Evolutionary conservation across 1,140 invertebrate genomes (phyloP).

Genomic region (Drosophila ironensis): DNA sequence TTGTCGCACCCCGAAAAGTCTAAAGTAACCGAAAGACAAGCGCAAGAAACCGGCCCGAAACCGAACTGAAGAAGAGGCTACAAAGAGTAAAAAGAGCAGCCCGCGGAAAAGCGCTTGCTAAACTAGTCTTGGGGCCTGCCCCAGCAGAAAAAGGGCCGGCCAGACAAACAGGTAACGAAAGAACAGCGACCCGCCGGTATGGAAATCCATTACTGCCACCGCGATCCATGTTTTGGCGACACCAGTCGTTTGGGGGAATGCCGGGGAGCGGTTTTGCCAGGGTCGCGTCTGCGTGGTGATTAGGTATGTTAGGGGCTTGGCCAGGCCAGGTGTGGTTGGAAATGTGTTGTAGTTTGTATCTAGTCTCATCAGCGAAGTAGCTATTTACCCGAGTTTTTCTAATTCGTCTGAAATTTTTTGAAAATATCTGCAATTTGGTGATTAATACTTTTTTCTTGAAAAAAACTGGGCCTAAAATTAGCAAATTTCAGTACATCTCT

Average conservation of each 20-base stretch:
- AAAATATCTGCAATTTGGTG: neutral
- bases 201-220: too few relatives aligned
- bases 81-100: neutral
- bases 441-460: neutral
- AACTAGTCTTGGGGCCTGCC: conserved; percentile 36
- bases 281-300: conserved; percentile 3
- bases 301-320: conserved; percentile 17
- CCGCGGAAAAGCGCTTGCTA: conserved; percentile 25
- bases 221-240: too few relatives aligned
- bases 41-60: conserved; percentile 46
- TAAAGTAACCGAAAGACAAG: conserved; percentile 24
- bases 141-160: conserved; percentile 38
- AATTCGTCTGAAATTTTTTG: neutral
- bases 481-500: too few relatives aligned
- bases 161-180: conserved; percentile 3
- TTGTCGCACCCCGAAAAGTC: conserved; percentile 25
- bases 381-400: neutral
- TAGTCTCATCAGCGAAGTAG: neutral
- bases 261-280: too few relatives aligned
- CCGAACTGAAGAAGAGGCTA: conserved; percentile 10
- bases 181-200: too few relatives aligned
- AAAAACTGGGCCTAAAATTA: neutral
- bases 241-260: too few relatives aligned
- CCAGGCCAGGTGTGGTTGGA: conserved; percentile 10
- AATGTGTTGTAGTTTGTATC: neutral